Base-by-base conservation (phyloP, 2,888 invertebrate species). In the Drosophila koepferae region DNA sequence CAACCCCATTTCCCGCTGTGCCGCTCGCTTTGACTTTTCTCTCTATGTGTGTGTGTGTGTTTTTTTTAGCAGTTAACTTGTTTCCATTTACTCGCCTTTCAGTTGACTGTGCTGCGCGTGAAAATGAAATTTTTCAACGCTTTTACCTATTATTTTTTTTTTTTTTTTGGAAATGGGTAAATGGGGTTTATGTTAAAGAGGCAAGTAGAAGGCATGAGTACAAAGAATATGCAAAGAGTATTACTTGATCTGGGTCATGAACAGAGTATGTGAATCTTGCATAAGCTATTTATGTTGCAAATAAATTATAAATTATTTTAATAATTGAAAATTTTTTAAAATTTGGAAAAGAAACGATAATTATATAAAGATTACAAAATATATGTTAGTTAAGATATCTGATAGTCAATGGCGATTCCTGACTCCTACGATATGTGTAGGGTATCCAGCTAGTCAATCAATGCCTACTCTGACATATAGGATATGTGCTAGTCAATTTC, bases 11-110 rank as follows among this genome's bases (percentile, higher is more conserved):
- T 40, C 36, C 23, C 23, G 18, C 54, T 18, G 20, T 49, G 46
- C 41, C 16, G 12, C 20, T 20, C 18, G 4, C 38, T 8, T 16
- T 60, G 44, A 43, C 54, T 41, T 60, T 59, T 58, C 49, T 56
- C 28, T 44, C 8, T n/a, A 3, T 41, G 41, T n/a, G 12, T 41
- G n/a, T 46, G 23, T 54, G 20, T 20, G 2, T 49, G 44, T 48
- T 72, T 59, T 55, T 71, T 75, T 72, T 23, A 34, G 51, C 51
- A 74, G 77, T 74, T 63, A 85, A 72, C 85, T 77, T 84, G 78
- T 76, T 75, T 69, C 51, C 69, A 64, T 53, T 74, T 61, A 53
- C 51, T 36, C 44, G 55, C 59, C 49, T 34, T 38, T 54, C 28
- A 38, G 68, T 46, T 58, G 75, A 54, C 60, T 65, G 81, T 77